Percentiles rank a stretch among this genome's conserved stretches.
These are phyloP conservation scores for Sander lucioperca DNA, from an alignment of 2,113 vertebrate species.

Conservation along the genomic window DNA sequence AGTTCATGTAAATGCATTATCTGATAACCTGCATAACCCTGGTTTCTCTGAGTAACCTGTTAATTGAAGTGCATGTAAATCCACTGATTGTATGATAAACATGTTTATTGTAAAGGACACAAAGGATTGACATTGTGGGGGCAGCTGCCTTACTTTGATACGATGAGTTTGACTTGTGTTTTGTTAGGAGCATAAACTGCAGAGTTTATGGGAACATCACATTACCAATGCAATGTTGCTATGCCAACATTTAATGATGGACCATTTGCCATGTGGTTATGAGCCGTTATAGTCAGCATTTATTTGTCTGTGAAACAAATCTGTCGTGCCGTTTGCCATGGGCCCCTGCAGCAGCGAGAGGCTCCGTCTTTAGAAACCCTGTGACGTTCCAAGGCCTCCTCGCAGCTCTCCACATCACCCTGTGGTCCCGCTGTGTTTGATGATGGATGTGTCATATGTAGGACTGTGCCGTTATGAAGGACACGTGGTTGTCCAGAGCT, in stretches of 20 bases:
- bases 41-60: neutral
- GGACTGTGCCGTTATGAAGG: constrained; percentile 58
- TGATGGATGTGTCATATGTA: constrained; percentile 72
- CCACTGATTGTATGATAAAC: neutral
- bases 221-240: constrained; percentile 59
- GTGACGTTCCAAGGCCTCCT: constrained; percentile 64
- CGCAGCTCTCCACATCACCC: constrained; percentile 30
- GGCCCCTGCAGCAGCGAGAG: constrained; percentile 30
- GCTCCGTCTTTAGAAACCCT: constrained; percentile 45
- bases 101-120: neutral
- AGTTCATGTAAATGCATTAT: neutral
- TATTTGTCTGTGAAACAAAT: constrained; percentile 66
- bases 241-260: constrained; percentile 67
- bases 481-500: constrained; percentile 64
- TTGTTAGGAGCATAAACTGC: constrained; percentile 63
- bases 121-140: constrained; percentile 21
- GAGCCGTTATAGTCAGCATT: constrained; percentile 53
- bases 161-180: constrained; percentile 27
- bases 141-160: constrained; percentile 27
- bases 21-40: neutral
- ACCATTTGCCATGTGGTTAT: constrained; percentile 59
- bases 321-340: constrained; percentile 20
- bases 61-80: neutral
- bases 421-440: constrained; percentile 53
- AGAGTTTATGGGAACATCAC: constrained; percentile 63